Evolutionary conservation across 2,888 invertebrate species (phyloP).

Genomic region (Microctonus hyperodae): DNA sequence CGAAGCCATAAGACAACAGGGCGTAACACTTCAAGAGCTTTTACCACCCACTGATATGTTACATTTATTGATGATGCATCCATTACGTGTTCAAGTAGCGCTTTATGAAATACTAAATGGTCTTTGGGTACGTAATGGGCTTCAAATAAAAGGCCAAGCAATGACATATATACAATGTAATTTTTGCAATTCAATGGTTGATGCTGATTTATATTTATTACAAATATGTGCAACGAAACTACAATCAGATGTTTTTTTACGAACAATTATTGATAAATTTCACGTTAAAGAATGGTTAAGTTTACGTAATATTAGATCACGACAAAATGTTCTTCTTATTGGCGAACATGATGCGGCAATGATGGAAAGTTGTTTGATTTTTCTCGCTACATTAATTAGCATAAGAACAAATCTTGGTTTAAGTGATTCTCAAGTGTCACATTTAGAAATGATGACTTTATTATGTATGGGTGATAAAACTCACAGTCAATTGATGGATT

Average conservation of each 20-base stretch:
- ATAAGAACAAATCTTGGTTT: conserved; percentile 84
- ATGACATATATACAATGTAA: conserved; percentile 99
- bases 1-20: conserved; percentile 83
- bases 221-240: conserved; percentile 92
- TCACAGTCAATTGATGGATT: conserved; percentile 92
- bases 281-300: conserved; percentile 88
- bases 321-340: conserved; percentile 70
- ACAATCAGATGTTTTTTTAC: conserved; percentile 84
- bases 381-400: conserved; percentile 87
- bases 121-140: conserved; percentile 95
- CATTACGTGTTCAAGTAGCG: conserved; percentile 90
- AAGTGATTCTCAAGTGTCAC: conserved; percentile 72
- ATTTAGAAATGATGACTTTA: conserved; percentile 91
- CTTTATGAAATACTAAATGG: conserved; percentile 95
- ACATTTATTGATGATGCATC: conserved; percentile 88
- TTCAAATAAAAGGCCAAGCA: conserved; percentile 98
- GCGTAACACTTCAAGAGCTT: conserved; percentile 78
- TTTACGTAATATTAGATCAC: conserved; percentile 73
- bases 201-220: conserved; percentile 93
- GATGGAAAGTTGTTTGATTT: conserved; percentile 92
- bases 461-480: conserved; percentile 95
- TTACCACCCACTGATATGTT: conserved; percentile 82
- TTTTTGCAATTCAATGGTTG: conserved; percentile 98
- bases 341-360: conserved; percentile 87
- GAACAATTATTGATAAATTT: conserved; percentile 89